phyloP scores from a whole-genome alignment of 2,797 vertebrate genomes.

The Aeoliscus strigatus region DNA sequence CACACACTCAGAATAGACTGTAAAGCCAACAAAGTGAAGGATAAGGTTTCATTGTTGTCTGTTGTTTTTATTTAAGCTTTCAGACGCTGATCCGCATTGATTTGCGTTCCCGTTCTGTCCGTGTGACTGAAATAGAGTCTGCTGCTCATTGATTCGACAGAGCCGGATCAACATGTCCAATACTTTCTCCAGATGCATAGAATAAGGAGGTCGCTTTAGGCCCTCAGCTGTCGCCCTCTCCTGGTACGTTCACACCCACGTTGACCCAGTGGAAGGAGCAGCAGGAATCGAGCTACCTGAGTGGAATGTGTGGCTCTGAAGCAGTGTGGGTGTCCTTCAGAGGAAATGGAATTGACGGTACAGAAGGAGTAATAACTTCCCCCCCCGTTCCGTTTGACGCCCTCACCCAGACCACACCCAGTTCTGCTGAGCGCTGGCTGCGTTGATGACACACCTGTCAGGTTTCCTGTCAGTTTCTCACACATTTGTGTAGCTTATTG shows the following conservation, averaged over 20 bases:
- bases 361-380: too few species aligned
- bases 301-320: neutral
- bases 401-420: too few species aligned
- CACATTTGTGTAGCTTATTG: too few species aligned
- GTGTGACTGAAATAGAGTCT: neutral
- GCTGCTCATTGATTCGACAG: neutral
- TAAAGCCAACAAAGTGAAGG: constrained; percentile 66
- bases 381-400: too few species aligned
- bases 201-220: neutral
- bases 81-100: constrained; percentile 35
- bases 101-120: constrained; percentile 8
- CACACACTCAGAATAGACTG: constrained; percentile 65
- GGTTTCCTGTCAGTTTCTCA: too few species aligned
- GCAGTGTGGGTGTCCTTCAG: too few species aligned
- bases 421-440: too few species aligned
- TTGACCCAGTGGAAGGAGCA: too few species aligned
- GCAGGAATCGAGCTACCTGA: too few species aligned
- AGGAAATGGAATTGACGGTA: too few species aligned
- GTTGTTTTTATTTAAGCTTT: constrained; percentile 64
- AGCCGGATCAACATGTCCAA: neutral
- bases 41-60: constrained; percentile 63
- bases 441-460: too few species aligned
- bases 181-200: constrained; percentile 3
- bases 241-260: constrained; percentile 14
- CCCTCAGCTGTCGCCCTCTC: constrained; percentile 11